These are phyloP conservation scores for Hedychridium roseum DNA, from an alignment of 2,888 invertebrate genomes.

Conservation along the genomic window DNA sequence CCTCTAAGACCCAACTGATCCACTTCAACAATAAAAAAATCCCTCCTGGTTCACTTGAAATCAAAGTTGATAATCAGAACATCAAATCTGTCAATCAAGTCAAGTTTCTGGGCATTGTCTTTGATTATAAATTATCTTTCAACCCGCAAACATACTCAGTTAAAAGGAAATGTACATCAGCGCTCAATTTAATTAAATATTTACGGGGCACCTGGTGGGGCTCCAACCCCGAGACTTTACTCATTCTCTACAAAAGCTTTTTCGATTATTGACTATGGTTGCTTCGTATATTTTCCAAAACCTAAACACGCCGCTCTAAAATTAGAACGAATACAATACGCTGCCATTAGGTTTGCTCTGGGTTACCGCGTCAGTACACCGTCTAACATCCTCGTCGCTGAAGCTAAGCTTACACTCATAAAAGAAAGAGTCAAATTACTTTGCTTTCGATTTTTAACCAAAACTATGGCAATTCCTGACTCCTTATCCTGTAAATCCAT, in stretches of 20 bases:
- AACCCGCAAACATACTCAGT: neutral
- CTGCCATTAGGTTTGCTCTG: constrained; percentile 6
- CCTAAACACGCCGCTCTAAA: neutral
- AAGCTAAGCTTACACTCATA: constrained; percentile 6
- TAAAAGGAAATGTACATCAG: neutral
- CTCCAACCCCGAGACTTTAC: constrained; percentile 1
- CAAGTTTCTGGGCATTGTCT: constrained; percentile 3
- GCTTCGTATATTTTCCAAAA: constrained; percentile 1
- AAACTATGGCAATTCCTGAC: neutral
- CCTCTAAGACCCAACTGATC: neutral
- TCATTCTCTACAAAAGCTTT: constrained; percentile 3
- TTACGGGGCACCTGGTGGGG: constrained; percentile 16
- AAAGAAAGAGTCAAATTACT: constrained; percentile 6
- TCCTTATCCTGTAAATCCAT: neutral
- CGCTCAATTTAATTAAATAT: constrained; percentile 8
- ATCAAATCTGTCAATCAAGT: neutral
- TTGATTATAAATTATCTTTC: constrained; percentile 4
- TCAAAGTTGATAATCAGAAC: neutral
- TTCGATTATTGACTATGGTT: constrained; percentile 1
- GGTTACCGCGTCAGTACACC: constrained; percentile 14
- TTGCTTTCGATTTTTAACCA: constrained; percentile 5
- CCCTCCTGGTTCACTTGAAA: neutral
- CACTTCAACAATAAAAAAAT: constrained; percentile 7
- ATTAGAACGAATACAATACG: constrained; percentile 7
- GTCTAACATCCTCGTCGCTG: constrained; percentile 10